Conservation (phyloP, 2,888 invertebrate genomes). For the Zaprionus obscuricornis region DNA sequence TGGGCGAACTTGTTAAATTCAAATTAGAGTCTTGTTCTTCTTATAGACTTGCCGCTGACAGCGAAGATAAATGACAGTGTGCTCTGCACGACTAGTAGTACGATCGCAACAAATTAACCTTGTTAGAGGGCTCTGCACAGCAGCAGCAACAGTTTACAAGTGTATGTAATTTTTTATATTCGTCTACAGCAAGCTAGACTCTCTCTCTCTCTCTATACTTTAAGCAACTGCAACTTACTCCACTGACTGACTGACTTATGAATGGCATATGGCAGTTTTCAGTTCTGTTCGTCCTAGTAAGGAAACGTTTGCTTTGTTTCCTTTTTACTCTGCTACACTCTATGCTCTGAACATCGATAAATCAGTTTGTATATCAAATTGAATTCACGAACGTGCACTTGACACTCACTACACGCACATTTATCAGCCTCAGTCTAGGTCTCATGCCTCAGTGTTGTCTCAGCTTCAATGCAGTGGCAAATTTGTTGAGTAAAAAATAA, state of each 20-base stretch:
- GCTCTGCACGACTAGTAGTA: too few species aligned
- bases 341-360: constrained; percentile 67
- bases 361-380: constrained; percentile 81
- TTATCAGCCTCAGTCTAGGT: constrained; percentile 55
- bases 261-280: constrained; percentile 66
- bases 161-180: constrained; percentile 79
- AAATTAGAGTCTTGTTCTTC: constrained; percentile 66
- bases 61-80: constrained; percentile 81
- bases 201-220: not conserved
- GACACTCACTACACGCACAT: constrained; percentile 75
- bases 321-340: constrained; percentile 1
- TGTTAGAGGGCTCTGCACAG: constrained; percentile 71
- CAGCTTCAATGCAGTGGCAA: not conserved
- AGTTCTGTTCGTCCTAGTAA: not conserved
- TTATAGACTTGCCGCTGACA: constrained; percentile 68
- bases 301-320: not conserved
- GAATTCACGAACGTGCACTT: constrained; percentile 79
- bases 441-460: not conserved
- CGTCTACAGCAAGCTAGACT: constrained; percentile 50
- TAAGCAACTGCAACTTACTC: constrained; percentile 22
- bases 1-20: constrained; percentile 73
- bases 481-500: constrained; percentile 8
- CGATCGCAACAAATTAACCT: constrained; percentile 83
- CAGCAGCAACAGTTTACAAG: constrained; percentile 72
- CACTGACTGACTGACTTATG: constrained; percentile 71